Conservation (phyloP, 1,140 invertebrate genomes). For the Carcinoscorpius rotundicauda region DNA sequence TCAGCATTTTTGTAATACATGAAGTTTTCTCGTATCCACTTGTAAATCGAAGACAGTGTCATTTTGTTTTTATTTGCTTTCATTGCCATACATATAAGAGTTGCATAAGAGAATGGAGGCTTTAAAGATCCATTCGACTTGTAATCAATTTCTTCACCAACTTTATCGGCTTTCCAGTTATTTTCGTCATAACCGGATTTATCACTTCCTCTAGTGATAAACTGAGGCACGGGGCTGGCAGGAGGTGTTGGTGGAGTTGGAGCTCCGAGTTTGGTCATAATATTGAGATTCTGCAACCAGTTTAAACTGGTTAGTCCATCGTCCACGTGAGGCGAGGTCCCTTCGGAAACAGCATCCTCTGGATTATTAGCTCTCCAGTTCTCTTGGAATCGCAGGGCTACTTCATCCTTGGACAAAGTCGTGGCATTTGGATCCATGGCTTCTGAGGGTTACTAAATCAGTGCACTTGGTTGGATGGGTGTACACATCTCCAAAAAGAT, state of each 20-base stretch:
- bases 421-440: too few species aligned
- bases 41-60: conserved; percentile 78
- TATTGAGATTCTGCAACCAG: conserved; percentile 76
- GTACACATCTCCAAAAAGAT: too few species aligned
- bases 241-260: conserved; percentile 59
- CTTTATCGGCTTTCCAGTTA: not conserved
- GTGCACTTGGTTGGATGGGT: too few species aligned
- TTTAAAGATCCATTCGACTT: conserved; percentile 66
- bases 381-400: conserved; percentile 16
- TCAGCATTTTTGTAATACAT: conserved; percentile 44
- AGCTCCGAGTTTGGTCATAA: conserved; percentile 46
- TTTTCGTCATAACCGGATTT: too few species aligned
- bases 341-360: conserved; percentile 5
- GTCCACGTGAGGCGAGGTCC: conserved; percentile 25
- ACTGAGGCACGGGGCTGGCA: conserved; percentile 47
- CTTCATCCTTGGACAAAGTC: conserved; percentile 14
- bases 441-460: too few species aligned
- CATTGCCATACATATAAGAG: conserved; percentile 82
- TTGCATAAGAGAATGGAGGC: conserved; percentile 83
- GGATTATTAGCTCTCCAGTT: conserved; percentile 18
- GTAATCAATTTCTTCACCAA: conserved; percentile 55
- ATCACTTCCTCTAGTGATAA: too few species aligned
- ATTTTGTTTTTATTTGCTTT: conserved; percentile 81
- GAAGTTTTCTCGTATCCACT: conserved; percentile 88
- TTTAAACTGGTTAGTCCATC: conserved; percentile 63